A percentile compares a stretch with the other conserved stretches of the same genome.
These are phyloP conservation scores for Scaptomyza parva DNA, from an alignment of 2,888 invertebrate genomes.

Conservation along the genomic window DNA sequence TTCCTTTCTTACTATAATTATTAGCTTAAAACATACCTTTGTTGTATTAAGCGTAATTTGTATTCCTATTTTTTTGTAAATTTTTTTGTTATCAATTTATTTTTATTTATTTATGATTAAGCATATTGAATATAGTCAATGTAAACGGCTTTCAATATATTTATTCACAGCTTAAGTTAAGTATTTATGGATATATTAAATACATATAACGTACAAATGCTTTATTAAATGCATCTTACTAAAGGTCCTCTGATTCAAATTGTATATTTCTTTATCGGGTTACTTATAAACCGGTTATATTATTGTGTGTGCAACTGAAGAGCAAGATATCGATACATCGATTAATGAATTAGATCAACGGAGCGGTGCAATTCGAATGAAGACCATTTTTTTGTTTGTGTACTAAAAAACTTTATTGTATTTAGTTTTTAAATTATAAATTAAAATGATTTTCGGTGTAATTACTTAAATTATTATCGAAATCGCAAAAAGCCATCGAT, in stretches of 20 bases:
- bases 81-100: constrained; percentile 14
- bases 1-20: constrained; percentile 16
- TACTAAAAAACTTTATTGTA: too few relatives aligned
- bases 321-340: too few relatives aligned
- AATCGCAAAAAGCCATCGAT: too few relatives aligned
- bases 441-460: too few relatives aligned
- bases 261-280: background rate
- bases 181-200: constrained; percentile 14
- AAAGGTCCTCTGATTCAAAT: background rate
- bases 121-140: background rate
- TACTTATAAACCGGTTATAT: background rate
- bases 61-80: constrained; percentile 12
- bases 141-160: background rate
- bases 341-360: too few relatives aligned
- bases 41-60: constrained; percentile 10
- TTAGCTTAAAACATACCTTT: constrained; percentile 5
- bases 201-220: background rate
- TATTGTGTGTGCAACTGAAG: too few relatives aligned
- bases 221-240: background rate
- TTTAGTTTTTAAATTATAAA: too few relatives aligned
- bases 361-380: too few relatives aligned
- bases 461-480: too few relatives aligned
- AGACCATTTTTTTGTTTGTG: too few relatives aligned
- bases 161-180: background rate
- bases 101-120: constrained; percentile 12